Base-by-base conservation (phyloP, 1,140 invertebrate genomes). In the Drosophila kepulauana region DNA sequence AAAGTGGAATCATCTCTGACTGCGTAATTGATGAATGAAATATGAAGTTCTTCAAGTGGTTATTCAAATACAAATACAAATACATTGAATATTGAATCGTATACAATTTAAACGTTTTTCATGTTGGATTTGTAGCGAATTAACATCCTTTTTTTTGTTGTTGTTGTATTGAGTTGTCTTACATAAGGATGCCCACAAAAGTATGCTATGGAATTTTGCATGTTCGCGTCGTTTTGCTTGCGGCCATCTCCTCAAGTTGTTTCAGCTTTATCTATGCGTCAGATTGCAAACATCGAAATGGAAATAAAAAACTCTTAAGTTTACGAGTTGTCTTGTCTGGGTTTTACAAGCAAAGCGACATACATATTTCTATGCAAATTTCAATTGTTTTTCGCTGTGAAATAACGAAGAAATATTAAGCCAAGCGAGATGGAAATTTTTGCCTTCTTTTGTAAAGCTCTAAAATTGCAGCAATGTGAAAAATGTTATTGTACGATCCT, bases 151-250 rank as follows among this genome's bases (percentile, higher is more conserved):
- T 25, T 13, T 48, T 20, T 10, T 20, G 16, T 20, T 20, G 20
- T 10, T 38, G 8, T 16, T 8, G 15, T 8, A 1, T 11, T 13
- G 13, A 6, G 8, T 16, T 48, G 11, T 28, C 41, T 51, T 43
- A 16, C 30, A 10, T 8, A 58, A 51, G 48, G 3, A 13, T 3
- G 51, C 51, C 2, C 72, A 41, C 20, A 63, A 43, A 75, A 75
- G 51, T 75, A 75, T 70, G 72, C 72, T 69, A 69, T 56, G 25
- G 33, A 70, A 51, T 28, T 64, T 63, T 70, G 38, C 63, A 65
- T 65, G 33, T 45, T 45, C 11, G 38, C 49, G 8, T 30, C 15
- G 65, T 16, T 10, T 56, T 56, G 57, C 65, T 69, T 13, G 58
- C 46, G 49, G 57, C 64, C 46, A 16, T 38, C 63, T 66, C 46